These are phyloP conservation scores for Eriocheir sinensis DNA, from an alignment of 1,140 invertebrate genomes.

Conservation along the genomic window DNA sequence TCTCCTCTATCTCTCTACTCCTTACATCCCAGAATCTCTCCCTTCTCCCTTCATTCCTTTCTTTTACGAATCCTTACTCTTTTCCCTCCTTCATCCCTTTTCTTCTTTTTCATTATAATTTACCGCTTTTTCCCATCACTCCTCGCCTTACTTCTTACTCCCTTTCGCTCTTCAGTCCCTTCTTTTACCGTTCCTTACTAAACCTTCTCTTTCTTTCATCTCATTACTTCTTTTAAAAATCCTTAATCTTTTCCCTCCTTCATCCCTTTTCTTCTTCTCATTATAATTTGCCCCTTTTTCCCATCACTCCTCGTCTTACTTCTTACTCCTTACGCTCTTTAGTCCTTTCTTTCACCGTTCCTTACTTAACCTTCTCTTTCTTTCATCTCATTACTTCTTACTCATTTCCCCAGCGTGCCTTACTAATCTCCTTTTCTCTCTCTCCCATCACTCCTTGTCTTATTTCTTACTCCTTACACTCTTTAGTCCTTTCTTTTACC, in stretches of 20 bases:
- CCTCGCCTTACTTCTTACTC: neutral
- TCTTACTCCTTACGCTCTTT: neutral
- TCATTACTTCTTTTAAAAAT: neutral
- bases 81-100: neutral
- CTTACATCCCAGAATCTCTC: too few relatives aligned
- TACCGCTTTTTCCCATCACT: neutral
- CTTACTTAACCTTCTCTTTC: neutral
- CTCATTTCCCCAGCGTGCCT: neutral
- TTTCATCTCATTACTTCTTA: neutral
- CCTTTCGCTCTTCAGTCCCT: neutral
- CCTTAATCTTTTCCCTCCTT: slow-evolving; percentile 19
- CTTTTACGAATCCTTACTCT: neutral
- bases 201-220: neutral
- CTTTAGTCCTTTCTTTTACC: neutral
- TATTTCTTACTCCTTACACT: neutral
- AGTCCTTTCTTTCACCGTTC: neutral
- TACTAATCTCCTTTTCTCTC: neutral
- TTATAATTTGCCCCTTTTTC: too few relatives aligned
- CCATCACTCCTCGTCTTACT: neutral
- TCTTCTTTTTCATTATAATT: neutral
- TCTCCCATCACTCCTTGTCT: neutral
- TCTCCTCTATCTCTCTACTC: neutral
- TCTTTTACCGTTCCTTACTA: neutral
- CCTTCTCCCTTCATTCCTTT: neutral
- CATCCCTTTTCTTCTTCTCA: neutral